Conservation (phyloP, 2,888 invertebrate species). For the Cryptophagus acutangulus region DNA sequence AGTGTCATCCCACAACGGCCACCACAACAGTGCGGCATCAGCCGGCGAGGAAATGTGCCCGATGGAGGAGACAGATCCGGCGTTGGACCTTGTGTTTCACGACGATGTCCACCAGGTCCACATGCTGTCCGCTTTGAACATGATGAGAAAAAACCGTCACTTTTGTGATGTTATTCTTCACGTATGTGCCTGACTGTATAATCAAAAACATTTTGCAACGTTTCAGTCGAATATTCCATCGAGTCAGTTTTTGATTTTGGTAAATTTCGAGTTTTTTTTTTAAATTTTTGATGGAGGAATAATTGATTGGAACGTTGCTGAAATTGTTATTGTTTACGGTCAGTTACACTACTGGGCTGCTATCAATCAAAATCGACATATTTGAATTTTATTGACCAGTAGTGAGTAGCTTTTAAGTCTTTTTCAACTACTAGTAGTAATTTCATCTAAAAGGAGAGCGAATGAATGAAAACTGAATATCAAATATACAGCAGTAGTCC, state of each 20-base stretch:
- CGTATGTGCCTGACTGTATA: conserved; percentile 55
- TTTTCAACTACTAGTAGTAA: conserved; percentile 2
- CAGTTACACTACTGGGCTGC: conserved; percentile 49
- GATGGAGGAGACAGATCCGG: conserved; percentile 36
- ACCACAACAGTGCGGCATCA: conserved; percentile 1
- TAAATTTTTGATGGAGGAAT: not conserved
- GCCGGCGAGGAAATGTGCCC: not conserved
- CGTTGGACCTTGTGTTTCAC: conserved; percentile 49
- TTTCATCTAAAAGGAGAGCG: too few species aligned
- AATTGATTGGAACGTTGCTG: conserved; percentile 24
- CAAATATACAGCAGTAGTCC: too few species aligned
- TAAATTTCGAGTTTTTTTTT: not conserved
- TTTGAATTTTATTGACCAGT: conserved; percentile 45
- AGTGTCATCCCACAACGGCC: too few species aligned
- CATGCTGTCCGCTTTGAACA: conserved; percentile 65
- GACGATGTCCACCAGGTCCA: conserved; percentile 58
- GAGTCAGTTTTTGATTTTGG: conserved; percentile 2
- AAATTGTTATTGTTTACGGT: conserved; percentile 45
- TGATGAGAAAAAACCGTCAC: conserved; percentile 76
- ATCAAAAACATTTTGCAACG: conserved; percentile 33
- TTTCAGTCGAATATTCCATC: conserved; percentile 9
- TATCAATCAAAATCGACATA: conserved; percentile 40
- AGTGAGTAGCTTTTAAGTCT: conserved; percentile 48
- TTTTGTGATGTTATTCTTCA: conserved; percentile 83
- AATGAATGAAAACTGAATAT: too few species aligned